Conservation (phyloP, 2,113 vertebrate genomes). For the Mesembrinibis cayennensis region DNA sequence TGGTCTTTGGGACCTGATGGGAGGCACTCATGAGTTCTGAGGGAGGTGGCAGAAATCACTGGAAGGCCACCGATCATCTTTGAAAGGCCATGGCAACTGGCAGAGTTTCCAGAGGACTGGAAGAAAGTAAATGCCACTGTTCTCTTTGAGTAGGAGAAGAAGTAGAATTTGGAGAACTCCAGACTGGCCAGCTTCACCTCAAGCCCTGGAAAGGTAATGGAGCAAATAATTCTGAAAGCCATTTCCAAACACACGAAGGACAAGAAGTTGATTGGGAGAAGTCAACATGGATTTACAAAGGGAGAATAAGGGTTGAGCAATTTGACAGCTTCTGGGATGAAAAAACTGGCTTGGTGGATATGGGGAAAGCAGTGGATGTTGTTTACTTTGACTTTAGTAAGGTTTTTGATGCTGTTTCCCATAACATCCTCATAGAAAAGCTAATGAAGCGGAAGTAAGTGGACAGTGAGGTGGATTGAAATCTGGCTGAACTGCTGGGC, state of each 20-base stretch:
- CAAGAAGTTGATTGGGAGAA: neutral
- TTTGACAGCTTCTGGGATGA: neutral
- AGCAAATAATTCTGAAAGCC: neutral
- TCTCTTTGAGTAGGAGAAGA: neutral
- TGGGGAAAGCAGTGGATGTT: neutral
- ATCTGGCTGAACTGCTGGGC: neutral
- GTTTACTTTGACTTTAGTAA: neutral
- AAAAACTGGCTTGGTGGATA: neutral
- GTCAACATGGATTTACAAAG: neutral
- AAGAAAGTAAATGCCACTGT: neutral
- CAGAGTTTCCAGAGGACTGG: neutral
- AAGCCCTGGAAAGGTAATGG: neutral
- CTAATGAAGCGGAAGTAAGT: neutral
- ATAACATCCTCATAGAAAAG: neutral
- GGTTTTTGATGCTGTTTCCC: neutral
- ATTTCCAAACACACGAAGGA: neutral
- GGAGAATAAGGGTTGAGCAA: neutral
- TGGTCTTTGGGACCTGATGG: neutral
- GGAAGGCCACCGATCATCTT: neutral
- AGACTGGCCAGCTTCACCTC: neutral
- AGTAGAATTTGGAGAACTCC: neutral
- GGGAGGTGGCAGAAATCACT: neutral
- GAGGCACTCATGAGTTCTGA: neutral
- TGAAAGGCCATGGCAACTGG: neutral
- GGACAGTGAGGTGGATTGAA: neutral